phyloP scores from a whole-genome alignment of 2,888 invertebrate genomes.

The Allacma fusca region DNA sequence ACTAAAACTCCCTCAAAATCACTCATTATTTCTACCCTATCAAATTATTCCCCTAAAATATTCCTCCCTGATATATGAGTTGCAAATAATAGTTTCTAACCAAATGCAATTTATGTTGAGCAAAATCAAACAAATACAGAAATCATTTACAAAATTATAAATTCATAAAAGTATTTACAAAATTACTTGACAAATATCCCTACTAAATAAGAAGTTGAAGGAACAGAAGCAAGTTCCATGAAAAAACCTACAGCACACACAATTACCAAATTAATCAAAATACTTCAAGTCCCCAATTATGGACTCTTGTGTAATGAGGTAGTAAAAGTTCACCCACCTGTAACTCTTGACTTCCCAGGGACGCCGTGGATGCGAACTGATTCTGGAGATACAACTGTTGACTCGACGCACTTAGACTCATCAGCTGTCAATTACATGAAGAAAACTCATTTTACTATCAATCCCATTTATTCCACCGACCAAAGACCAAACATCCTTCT shows the following conservation, averaged over 20 bases:
- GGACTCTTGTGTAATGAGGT: not conserved
- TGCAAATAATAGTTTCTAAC: conserved; percentile 9
- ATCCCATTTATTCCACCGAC: conserved; percentile 23
- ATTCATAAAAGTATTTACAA: conserved; percentile 10
- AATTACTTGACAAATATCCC: not conserved
- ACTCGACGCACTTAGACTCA: conserved; percentile 63
- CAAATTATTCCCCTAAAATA: not conserved
- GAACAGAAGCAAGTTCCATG: not conserved
- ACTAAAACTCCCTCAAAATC: not conserved
- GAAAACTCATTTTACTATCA: conserved; percentile 30
- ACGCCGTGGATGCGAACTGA: conserved; percentile 64
- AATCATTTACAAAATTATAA: conserved; percentile 6
- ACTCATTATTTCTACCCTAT: not conserved
- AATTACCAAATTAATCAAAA: conserved; percentile 6
- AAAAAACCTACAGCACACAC: not conserved
- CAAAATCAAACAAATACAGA: not conserved
- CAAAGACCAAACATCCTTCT: not conserved
- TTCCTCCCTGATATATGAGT: not conserved
- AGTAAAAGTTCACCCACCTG: conserved; percentile 61
- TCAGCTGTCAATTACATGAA: conserved; percentile 62
- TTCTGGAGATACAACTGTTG: conserved; percentile 65
- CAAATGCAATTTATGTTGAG: conserved; percentile 13
- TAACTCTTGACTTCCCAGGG: conserved; percentile 65
- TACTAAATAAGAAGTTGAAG: not conserved
- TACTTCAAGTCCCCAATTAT: not conserved